Evolutionary conservation across 2,797 vertebrate genomes (phyloP), one percentile per base, ranked within the genome.

Genomic region (Lacerta agilis): DNA sequence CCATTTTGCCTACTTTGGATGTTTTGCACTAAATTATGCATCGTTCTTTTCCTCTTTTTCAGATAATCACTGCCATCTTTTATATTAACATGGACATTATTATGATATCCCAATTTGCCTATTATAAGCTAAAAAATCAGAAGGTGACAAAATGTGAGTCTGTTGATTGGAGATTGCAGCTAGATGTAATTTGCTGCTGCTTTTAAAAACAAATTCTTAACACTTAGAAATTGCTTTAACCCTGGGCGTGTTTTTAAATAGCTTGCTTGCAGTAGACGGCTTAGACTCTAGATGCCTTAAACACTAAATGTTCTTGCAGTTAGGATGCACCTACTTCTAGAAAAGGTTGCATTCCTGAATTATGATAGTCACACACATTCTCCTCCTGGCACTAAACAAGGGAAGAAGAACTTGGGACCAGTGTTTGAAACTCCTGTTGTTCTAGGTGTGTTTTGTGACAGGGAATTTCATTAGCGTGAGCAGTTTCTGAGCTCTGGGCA

Each of bases 71-170:
- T 72, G 96, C 95, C 76, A 89, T 96, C 90, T 97, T 97, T 95
- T 96, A 96, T 93, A 95, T 96, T 87, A 97, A 95, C 87, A 95
- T 95, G 88, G 96, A 95, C 87, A 85, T 96, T 82, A 95, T 96
- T 85, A 95, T 96, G 91, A 95, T 96, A 82, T 97, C 97, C 61
- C 95, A 96, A 89, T 97, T 97, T 88, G 84, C 93, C 77, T 96
- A 96, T 92, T 96, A 96, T 49, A 97, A 97, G 89, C 96, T 98
- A 89, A 97, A 97, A 91, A 97, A 97, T 90, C 95, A 92, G 87
- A 97, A 96, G 90, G 92, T 89, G 77, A 92, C 91, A 94, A 96
- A 90, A 89, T 20, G 94, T 96, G 95, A 96, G 94, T 33, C 61
- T 23, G 5, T 20, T 66, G 83, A 79, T 5, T 29, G 5, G 45